phyloP scores from a whole-genome alignment of 2,797 vertebrate genomes.

The Acropternis orthonyx region DNA sequence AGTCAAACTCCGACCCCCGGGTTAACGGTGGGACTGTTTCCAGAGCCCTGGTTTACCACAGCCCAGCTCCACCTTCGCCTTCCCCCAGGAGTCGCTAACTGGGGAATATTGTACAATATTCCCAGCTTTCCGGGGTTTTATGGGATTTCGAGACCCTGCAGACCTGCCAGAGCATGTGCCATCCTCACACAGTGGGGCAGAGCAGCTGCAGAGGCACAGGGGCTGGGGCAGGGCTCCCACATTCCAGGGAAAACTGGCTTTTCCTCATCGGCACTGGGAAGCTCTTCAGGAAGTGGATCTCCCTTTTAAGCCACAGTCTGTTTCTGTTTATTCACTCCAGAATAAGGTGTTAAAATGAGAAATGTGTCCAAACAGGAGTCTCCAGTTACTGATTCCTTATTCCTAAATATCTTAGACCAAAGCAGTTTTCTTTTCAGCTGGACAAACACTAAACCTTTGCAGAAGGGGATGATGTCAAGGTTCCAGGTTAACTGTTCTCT shows the following conservation, averaged over 20 bases:
- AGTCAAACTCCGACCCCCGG: neutral
- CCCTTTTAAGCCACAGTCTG: neutral
- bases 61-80: neutral
- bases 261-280: accelerated
- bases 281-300: neutral
- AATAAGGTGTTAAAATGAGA: neutral
- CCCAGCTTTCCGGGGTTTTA: neutral
- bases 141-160: neutral
- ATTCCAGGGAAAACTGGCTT: neutral
- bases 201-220: neutral
- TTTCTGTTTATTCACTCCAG: neutral
- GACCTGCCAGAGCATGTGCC: neutral
- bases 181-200: neutral
- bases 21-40: accelerated
- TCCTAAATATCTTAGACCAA: neutral
- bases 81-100: neutral
- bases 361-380: neutral
- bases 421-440: neutral
- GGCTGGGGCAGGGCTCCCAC: neutral
- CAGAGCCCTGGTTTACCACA: neutral
- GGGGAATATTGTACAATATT: neutral
- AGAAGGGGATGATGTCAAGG: neutral
- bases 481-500: neutral
- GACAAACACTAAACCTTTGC: neutral
- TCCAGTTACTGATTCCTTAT: neutral